Conservation (phyloP, 2,113 vertebrate species). For the Dicentrarchus labrax region DNA sequence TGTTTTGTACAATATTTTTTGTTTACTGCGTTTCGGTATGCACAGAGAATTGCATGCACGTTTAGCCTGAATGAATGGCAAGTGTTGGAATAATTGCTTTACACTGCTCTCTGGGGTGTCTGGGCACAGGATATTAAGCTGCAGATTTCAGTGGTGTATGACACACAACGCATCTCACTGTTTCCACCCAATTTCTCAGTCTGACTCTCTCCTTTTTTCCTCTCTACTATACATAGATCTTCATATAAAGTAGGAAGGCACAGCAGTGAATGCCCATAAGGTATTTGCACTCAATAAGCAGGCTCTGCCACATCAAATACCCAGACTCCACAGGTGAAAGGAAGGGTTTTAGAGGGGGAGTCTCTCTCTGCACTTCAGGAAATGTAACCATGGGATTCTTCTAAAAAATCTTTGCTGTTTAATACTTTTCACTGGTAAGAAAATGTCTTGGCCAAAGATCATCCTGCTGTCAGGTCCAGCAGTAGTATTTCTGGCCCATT, state of each 20-base stretch:
- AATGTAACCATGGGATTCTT: constrained; percentile 23
- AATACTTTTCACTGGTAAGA: constrained; percentile 3
- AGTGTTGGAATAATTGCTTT: constrained; percentile 56
- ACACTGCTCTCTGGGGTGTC: constrained; percentile 50
- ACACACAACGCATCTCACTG: constrained; percentile 20
- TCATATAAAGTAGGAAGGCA: constrained; percentile 40
- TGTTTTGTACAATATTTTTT: constrained; percentile 52
- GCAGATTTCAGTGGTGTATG: constrained; percentile 36
- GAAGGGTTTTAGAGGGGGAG: background rate
- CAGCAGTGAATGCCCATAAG: constrained; percentile 48
- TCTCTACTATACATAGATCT: constrained; percentile 4
- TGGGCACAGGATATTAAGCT: constrained; percentile 43
- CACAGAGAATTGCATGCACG: constrained; percentile 43
- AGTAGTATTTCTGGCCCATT: constrained; percentile 52
- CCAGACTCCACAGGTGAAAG: constrained; percentile 32
- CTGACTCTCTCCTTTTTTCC: background rate
- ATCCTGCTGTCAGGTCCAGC: constrained; percentile 10
- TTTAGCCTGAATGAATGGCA: constrained; percentile 57
- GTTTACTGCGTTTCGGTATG: constrained; percentile 21
- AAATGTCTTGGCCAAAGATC: constrained; percentile 7
- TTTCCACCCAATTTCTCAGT: constrained; percentile 10
- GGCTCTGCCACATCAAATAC: constrained; percentile 40
- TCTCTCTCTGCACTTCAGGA: constrained; percentile 8
- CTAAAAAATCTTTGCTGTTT: background rate
- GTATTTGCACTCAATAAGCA: constrained; percentile 35